Base-by-base conservation (phyloP, 1,140 invertebrate genomes). In the Ostrea edulis region DNA sequence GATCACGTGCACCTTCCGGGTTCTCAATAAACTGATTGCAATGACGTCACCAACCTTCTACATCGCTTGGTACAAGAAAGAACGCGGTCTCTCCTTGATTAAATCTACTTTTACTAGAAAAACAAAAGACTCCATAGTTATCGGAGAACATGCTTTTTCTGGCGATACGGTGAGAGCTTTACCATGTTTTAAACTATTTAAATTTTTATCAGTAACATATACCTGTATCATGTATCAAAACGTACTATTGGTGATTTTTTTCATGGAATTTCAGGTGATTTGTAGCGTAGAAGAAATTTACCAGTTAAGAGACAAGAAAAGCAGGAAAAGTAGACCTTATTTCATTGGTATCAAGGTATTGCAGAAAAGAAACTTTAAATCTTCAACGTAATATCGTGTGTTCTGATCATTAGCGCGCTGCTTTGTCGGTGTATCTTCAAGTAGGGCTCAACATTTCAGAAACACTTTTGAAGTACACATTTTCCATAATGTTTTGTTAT, bases 1-100 rank as follows among this genome's bases (percentile, higher is more conserved):
- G 84, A 58, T 62, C 17, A 62, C 35, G 29, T 85, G 84, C 25
- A 83, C 82, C 51, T 83, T 83, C 44, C 44, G 82, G 2, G 53
- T 83, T 54, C 82, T 52, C n/a, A 54, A 83, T 20, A 83, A 83
- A 54, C 44, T 83, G 17, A 83, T 83, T 53, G 82, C 82, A 22
- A 83, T 83, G 82, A 83, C 82, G 51, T 53, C 51, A 54, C 82
- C 82, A 53, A 83, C 82, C 51, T 54, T 83, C 44, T 83, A 83
- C 53, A 54, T 83, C n/a, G 82, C 53, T 53, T 83, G 82, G 82
- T 83, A 83, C 82, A 83, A 20, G 53, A 54, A 83, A 53, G 53
- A 83, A n/a, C 53, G 53, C 8, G 82, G 82, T 7, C 35, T 52
- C 8, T 83, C 82, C 20, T n/a, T 83, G 82, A 83, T 83, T 25